Evolutionary conservation across 1,140 invertebrate species (phyloP).

Genomic region (Trichonephila clavipes): DNA sequence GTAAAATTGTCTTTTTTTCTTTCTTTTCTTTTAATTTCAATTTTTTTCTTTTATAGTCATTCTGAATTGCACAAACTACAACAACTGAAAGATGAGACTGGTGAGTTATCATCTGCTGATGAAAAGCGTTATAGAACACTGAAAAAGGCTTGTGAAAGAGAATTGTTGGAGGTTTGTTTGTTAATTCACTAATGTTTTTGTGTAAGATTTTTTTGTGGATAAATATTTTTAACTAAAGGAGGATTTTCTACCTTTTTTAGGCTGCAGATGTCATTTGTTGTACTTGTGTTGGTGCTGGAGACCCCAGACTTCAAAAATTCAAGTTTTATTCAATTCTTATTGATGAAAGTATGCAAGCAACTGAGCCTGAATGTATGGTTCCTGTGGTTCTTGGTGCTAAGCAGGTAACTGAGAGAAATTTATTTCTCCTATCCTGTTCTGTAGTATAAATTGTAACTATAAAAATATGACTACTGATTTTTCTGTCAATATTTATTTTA

Average conservation of each 20-base stretch:
- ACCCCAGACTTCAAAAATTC: slow-evolving; percentile 93
- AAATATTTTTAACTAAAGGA: background rate
- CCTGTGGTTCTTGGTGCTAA: slow-evolving; percentile 98
- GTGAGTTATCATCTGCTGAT: slow-evolving; percentile 93
- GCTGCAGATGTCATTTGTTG: slow-evolving; percentile 99
- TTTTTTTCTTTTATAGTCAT: slow-evolving; percentile 79
- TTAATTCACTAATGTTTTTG: background rate
- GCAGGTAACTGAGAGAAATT: slow-evolving; percentile 81
- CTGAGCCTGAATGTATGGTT: slow-evolving; percentile 99
- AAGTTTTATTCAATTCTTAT: slow-evolving; percentile 99
- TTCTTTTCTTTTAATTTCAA: too few species aligned
- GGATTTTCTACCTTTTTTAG: slow-evolving; percentile 81
- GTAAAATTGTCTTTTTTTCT: background rate
- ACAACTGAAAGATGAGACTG: slow-evolving; percentile 98
- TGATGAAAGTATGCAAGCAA: slow-evolving; percentile 97
- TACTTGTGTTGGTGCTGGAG: slow-evolving; percentile 99
- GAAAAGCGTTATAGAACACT: slow-evolving; percentile 96
- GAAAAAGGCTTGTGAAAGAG: slow-evolving; percentile 95
- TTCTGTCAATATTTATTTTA: too few species aligned
- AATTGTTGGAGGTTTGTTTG: slow-evolving; percentile 85
- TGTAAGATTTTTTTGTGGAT: background rate
- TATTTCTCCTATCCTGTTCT: background rate
- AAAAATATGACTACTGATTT: too few species aligned
- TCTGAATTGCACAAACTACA: slow-evolving; percentile 96
- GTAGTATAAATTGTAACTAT: too few species aligned